phyloP scores from a whole-genome alignment of 2,113 vertebrate genomes.

The Pseudorectes ferrugineus region DNA sequence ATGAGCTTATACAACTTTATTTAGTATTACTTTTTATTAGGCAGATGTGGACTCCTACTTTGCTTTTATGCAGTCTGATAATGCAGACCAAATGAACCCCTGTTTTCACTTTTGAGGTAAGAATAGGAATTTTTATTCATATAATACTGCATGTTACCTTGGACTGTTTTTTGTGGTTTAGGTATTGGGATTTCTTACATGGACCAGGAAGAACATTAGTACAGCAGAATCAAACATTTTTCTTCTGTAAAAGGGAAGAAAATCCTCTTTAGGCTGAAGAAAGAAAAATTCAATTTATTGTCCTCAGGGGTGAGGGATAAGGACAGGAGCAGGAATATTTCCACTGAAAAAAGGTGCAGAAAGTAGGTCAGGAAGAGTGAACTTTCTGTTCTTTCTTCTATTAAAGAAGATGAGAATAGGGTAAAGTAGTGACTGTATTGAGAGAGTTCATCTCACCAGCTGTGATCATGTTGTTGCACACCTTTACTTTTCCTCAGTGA shows the following conservation, averaged over 20 bases:
- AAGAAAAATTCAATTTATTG: background rate
- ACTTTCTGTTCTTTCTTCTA: background rate
- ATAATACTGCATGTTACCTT: background rate
- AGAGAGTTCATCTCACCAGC: background rate
- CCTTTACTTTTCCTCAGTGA: background rate
- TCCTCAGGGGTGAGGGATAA: background rate
- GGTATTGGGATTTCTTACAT: background rate
- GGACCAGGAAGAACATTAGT: background rate
- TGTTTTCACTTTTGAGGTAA: background rate
- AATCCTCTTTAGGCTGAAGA: background rate
- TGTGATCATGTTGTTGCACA: background rate
- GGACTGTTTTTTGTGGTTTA: background rate
- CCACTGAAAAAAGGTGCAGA: background rate
- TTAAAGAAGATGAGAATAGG: background rate
- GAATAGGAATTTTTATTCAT: background rate
- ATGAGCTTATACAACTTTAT: background rate
- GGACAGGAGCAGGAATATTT: background rate
- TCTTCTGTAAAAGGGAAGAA: background rate
- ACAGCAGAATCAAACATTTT: background rate
- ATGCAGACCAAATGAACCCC: background rate
- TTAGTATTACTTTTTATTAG: background rate
- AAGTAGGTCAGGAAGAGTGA: conserved; percentile 8
- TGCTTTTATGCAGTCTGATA: background rate
- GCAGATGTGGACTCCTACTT: background rate
- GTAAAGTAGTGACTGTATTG: background rate